Base-by-base conservation (phyloP, 2,113 vertebrate genomes). In the Pyxicephalus adspersus region DNA sequence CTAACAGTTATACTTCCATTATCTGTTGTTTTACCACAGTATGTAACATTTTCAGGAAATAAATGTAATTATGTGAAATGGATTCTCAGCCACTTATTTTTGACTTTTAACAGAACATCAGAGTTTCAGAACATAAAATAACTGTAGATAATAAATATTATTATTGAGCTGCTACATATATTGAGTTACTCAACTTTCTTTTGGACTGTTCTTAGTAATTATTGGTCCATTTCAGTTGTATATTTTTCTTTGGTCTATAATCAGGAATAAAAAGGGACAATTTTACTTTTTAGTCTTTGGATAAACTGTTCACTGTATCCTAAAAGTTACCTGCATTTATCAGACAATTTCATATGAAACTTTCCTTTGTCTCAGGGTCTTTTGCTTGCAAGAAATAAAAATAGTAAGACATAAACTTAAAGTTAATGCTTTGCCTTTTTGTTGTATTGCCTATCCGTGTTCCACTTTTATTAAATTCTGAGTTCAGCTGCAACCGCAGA, bases 401-500 rank as follows among this genome's bases (percentile, higher is more conserved):
- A 73, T 73, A 57, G 70, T 57, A 29, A 29, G 13, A 71, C 31
- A 57, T 73, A 73, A 58, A 73, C n/a, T n/a, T 61, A 76, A 18
- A 61, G 34, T 63, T n/a, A 17, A 23, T n/a, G 13, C 57, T 75
- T 25, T 6, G 31, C 20, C n/a, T 26, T 64, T 3, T 26, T 63
- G 5, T 3, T 22, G 0, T 15, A 3, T 73, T 84, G 75, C 28
- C 25, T 58, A n/a, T n/a, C 31, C 19, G 18, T 67, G 66, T 63
- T 76, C 23, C 28, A 11, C 18, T 26, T 55, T 55, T 55, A 55
- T 9, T 70, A 38, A 15, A 60, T 71, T 45, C 38, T 19, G 26
- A 65, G 29, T 57, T 45, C 50, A 55, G 61, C 28, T 15, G 20
- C 22, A 52, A 55, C 63, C 55, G 52, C 51, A 31, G 61, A 66